Base-by-base conservation (phyloP, 2,888 invertebrate genomes). In the Achlya flavicornis region DNA sequence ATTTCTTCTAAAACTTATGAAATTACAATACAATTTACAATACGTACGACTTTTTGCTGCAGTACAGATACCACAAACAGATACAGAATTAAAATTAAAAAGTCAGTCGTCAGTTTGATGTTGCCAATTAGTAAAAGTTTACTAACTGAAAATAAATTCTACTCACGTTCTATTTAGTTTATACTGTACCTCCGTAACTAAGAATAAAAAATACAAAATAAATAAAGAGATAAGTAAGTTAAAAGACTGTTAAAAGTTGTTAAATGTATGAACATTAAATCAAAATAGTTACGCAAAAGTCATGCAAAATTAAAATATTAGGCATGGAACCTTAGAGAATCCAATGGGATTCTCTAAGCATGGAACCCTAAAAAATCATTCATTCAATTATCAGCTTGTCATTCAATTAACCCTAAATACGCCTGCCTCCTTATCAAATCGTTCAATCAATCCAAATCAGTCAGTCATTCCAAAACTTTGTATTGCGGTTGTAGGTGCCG, bases 1-100 rank as follows among this genome's bases (percentile, higher is more conserved):
- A 86, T 86, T 80, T 77, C 70, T 65, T 67, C 61, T 61, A 63
- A 63, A 80, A 78, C 76, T 70, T 72, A 62, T 0, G 53, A 16
- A 53, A 53, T 53, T 53, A n/a, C n/a, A 14, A 16, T 53, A n/a
- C n/a, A 14, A 16, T 10, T 16, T 48, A n/a, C 4, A n/a, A 14
- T 16, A n/a, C 5, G n/a, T 16, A 16, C 8, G 48, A 48, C 3
- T 26, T 26, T 26, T 26, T 26, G 26, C 26, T 26, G 2, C 26
- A 26, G 26, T 26, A 26, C 26, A 26, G 26, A n/a, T n/a, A n/a
- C n/a, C n/a, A n/a, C n/a, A n/a, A n/a, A 26, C 26, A 26, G 26
- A 26, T 26, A 26, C 26, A 26, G 10, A 16, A 48, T 35, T 35
- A 6, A 46, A 4, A n/a, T n/a, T n/a, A 4, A 14, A 48, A 5